These are phyloP conservation scores for Arenaria interpres DNA, from an alignment of 2,113 vertebrate species.

Conservation along the genomic window DNA sequence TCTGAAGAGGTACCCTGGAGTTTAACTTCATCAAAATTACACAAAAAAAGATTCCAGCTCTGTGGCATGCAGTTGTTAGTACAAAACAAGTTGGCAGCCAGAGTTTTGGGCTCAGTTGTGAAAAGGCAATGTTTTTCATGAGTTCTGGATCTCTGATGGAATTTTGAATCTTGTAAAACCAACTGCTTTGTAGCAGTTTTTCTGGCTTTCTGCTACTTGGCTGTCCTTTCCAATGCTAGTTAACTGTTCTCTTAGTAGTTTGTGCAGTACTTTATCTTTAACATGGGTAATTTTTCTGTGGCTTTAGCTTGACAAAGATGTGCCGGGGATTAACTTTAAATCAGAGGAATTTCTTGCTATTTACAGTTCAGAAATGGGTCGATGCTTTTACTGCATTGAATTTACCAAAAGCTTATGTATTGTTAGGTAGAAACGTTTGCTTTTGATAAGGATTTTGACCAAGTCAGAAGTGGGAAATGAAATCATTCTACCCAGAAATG, in stretches of 20 bases:
- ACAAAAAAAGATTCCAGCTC: not conserved
- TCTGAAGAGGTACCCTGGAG: not conserved
- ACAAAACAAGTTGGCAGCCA: not conserved
- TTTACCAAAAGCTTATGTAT: not conserved
- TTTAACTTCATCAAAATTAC: not conserved
- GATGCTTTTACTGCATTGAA: not conserved
- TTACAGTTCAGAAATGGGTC: not conserved
- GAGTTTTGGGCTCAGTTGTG: not conserved
- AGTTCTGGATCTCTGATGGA: not conserved
- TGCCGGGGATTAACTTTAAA: not conserved
- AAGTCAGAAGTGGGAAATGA: not conserved
- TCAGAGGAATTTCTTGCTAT: not conserved
- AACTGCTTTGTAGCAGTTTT: not conserved
- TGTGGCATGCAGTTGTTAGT: not conserved
- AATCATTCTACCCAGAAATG: not conserved
- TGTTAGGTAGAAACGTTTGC: not conserved
- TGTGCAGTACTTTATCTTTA: not conserved
- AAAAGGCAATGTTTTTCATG: not conserved
- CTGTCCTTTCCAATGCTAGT: not conserved
- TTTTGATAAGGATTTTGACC: not conserved
- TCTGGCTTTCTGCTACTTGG: slow-evolving; percentile 3
- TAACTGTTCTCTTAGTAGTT: not conserved
- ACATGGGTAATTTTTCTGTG: not conserved
- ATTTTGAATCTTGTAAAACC: not conserved
- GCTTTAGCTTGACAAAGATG: not conserved